Percentiles rank a stretch among this genome's conserved stretches.
Evolutionary conservation across 2,888 invertebrate species (phyloP).

Genomic region (Ferdinandea cuprea): DNA sequence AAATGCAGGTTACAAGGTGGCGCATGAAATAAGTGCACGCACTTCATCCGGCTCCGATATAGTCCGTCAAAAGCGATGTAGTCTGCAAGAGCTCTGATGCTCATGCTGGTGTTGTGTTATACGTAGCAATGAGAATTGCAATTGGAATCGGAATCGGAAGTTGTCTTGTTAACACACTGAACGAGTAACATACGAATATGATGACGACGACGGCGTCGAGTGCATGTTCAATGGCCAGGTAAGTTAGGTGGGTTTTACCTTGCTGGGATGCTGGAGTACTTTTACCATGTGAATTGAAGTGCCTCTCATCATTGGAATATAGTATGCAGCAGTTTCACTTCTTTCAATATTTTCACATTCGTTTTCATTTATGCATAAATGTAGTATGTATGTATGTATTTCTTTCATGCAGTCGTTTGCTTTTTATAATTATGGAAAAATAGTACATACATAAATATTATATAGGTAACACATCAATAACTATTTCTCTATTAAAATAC

Average conservation of each 20-base stretch:
- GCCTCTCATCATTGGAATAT: slow-evolving; percentile 62
- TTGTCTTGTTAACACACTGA: slow-evolving; percentile 67
- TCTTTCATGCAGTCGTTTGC: not conserved
- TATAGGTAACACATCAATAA: too few species aligned
- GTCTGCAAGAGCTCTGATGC: not conserved
- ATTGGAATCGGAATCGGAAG: slow-evolving; percentile 38
- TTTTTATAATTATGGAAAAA: too few species aligned
- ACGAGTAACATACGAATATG: slow-evolving; percentile 56
- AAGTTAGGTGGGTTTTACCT: slow-evolving; percentile 1
- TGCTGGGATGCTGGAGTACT: slow-evolving; percentile 31
- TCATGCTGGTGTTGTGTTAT: not conserved
- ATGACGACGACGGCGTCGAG: not conserved
- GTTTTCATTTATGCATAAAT: slow-evolving; percentile 33
- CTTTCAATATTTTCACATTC: slow-evolving; percentile 79
- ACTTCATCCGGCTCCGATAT: slow-evolving; percentile 48
- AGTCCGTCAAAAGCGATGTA: not conserved
- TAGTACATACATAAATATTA: too few species aligned
- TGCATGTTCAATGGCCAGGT: slow-evolving; percentile 34
- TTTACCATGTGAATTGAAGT: slow-evolving; percentile 19
- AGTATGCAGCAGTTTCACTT: slow-evolving; percentile 81
- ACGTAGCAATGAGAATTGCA: not conserved
- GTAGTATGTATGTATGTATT: too few species aligned
- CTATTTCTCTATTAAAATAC: too few species aligned
- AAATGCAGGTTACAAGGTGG: slow-evolving; percentile 22
- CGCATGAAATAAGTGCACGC: slow-evolving; percentile 60